phyloP scores from a whole-genome alignment of 2,113 vertebrate genomes.

The Centrocercus urophasianus region DNA sequence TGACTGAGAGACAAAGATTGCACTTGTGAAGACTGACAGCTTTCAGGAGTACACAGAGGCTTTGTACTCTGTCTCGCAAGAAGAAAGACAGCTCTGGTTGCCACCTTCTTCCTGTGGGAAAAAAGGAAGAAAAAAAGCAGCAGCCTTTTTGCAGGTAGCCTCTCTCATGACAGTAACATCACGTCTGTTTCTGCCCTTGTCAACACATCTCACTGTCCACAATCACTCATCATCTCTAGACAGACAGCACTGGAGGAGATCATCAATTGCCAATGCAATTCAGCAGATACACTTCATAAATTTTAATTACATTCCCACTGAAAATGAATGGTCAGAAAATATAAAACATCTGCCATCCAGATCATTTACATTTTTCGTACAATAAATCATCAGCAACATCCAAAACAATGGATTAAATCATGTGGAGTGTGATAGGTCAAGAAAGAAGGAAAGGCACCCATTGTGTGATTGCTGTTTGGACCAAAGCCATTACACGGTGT shows the following conservation, averaged over 20 bases:
- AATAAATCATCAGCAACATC: slow-evolving; percentile 93
- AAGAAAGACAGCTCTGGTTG: slow-evolving; percentile 64
- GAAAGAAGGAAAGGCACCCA: slow-evolving; percentile 71
- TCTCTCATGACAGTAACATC: slow-evolving; percentile 81
- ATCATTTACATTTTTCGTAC: slow-evolving; percentile 92
- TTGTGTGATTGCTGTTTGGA: slow-evolving; percentile 62
- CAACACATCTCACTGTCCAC: slow-evolving; percentile 88
- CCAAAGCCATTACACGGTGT: slow-evolving; percentile 28
- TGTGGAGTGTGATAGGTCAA: slow-evolving; percentile 80
- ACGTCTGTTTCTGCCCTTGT: slow-evolving; percentile 91
- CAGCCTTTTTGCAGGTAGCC: slow-evolving; percentile 73
- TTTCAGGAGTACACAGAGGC: slow-evolving; percentile 29
- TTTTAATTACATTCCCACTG: slow-evolving; percentile 95
- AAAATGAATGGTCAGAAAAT: slow-evolving; percentile 99
- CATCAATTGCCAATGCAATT: slow-evolving; percentile 96
- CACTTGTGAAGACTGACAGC: slow-evolving; percentile 59
- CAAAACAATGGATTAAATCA: slow-evolving; percentile 85
- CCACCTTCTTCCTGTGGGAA: slow-evolving; percentile 71
- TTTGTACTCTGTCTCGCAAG: slow-evolving; percentile 67
- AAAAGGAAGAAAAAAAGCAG: slow-evolving; percentile 25
- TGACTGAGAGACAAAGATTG: slow-evolving; percentile 59
- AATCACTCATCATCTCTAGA: slow-evolving; percentile 92
- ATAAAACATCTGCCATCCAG: slow-evolving; percentile 98
- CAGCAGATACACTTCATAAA: slow-evolving; percentile 99
- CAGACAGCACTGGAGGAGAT: slow-evolving; percentile 90